Evolutionary conservation across 35 echinoderm and acorn worm genomes (phyloP).

Genomic region (Stichopus chloronotus): DNA sequence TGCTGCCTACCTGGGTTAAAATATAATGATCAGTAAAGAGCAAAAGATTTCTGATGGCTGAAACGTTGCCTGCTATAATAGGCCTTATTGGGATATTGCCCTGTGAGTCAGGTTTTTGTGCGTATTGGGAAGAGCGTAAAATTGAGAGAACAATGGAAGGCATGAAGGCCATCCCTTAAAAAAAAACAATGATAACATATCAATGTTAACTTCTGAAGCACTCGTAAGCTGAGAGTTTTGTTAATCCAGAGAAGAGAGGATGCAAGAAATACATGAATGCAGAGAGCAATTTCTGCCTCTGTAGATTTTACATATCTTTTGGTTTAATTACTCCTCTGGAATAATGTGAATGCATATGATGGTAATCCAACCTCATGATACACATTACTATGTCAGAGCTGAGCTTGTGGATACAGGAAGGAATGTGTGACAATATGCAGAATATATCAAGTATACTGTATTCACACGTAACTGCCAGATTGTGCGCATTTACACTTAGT

Average conservation of each 20-base stretch:
- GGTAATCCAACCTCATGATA: too few relatives aligned
- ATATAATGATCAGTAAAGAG: background rate
- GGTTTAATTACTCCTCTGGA: too few relatives aligned
- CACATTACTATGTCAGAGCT: too few relatives aligned
- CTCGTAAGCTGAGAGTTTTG: background rate
- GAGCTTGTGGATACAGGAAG: too few relatives aligned
- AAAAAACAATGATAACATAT: background rate
- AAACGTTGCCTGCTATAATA: conserved; percentile 13
- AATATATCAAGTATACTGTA: too few relatives aligned
- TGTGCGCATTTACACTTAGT: too few relatives aligned
- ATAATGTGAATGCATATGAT: too few relatives aligned
- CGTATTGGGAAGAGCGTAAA: background rate
- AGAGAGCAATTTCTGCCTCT: background rate
- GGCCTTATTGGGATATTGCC: conserved; percentile 23
- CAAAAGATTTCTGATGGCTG: background rate
- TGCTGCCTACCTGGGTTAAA: background rate
- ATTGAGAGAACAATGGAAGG: background rate
- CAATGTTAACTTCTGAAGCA: background rate
- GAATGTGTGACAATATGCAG: too few relatives aligned
- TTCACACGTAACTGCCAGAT: too few relatives aligned
- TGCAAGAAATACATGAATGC: background rate
- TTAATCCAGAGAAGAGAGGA: background rate
- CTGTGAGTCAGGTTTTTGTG: conserved; percentile 6
- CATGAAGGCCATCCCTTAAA: background rate
- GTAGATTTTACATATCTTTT: too few relatives aligned